Evolutionary conservation across 2,113 vertebrate genomes (phyloP), one percentile per base, ranked within the genome.

Genomic region (Danionella cerebrum): DNA sequence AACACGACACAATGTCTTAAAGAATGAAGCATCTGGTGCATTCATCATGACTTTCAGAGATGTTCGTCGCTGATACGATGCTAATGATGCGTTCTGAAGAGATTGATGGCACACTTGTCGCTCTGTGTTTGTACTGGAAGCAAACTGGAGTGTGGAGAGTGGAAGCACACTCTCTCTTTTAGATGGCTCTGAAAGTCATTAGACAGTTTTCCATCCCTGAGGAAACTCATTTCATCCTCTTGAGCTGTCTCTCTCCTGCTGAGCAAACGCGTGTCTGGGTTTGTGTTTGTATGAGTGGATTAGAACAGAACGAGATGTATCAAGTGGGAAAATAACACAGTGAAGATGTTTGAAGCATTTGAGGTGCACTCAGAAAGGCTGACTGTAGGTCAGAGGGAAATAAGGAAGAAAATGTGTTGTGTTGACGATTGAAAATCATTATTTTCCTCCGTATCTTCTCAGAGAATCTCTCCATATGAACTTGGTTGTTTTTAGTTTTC

Each of bases 191-290:
- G 29, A 64, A 52, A 73, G 52, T 51, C 52, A 69, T 74, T 69
- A 69, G 58, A 58, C 27, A 45, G 27, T 50, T 65, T 41, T 19
- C 6, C 25, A 45, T 57, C 41, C 72, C 72, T 42, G 24, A 27
- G 68, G 66, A 53, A 7, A 59, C 66, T 59, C 52, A 69, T 74
- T 69, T 69, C 51, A 59, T 54, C 55, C 36, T 19, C 52, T 45
- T 29, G 36, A 29, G 57, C 31, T 60, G 27, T 44, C 24, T 8
- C 39, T 60, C 25, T 19, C 57, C 42, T 13, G 24, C 39, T 44
- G 24, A 29, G 39, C 5, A 24, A 60, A 60, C 10, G 10, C 2
- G 14, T 5, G 1, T 4, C n/a, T n/a, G n/a, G n/a, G 57, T 14
- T 16, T 59, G 27, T 52, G 22, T 44, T 44, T 29, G 9, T 60